phyloP scores from a whole-genome alignment of 2,113 vertebrate species.

The Caretta caretta region DNA sequence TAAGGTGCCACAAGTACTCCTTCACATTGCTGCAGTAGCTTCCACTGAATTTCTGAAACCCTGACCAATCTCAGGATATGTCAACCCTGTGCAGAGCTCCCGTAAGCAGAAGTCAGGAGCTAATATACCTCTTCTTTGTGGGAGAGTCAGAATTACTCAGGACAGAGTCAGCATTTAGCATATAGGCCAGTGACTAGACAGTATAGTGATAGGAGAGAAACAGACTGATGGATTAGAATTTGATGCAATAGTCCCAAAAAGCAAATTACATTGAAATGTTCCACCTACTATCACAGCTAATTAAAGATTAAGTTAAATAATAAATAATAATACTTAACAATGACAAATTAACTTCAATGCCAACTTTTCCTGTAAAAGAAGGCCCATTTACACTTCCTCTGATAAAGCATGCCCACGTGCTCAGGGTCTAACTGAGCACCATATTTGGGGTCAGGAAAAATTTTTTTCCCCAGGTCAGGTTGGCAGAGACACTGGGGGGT shows the following conservation, averaged over 20 bases:
- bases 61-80: accelerated
- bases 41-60: not conserved
- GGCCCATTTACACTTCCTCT: not conserved
- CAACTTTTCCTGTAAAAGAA: not conserved
- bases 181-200: not conserved
- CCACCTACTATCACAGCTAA: not conserved
- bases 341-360: not conserved
- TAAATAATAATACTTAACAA: not conserved
- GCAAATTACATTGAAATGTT: not conserved
- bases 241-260: not conserved
- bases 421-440: not conserved
- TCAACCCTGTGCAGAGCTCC: accelerated
- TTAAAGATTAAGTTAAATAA: not conserved
- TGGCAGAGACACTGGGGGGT: not conserved
- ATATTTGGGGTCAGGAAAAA: not conserved
- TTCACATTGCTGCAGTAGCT: not conserved
- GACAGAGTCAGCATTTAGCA: not conserved
- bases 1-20: too few species aligned
- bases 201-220: not conserved
- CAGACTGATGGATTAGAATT: not conserved
- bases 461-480: not conserved
- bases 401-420: accelerated
- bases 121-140: not conserved
- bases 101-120: not conserved
- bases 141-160: not conserved